Conservation (phyloP, 2,797 vertebrate species). For the Oreochromis grahami region DNA sequence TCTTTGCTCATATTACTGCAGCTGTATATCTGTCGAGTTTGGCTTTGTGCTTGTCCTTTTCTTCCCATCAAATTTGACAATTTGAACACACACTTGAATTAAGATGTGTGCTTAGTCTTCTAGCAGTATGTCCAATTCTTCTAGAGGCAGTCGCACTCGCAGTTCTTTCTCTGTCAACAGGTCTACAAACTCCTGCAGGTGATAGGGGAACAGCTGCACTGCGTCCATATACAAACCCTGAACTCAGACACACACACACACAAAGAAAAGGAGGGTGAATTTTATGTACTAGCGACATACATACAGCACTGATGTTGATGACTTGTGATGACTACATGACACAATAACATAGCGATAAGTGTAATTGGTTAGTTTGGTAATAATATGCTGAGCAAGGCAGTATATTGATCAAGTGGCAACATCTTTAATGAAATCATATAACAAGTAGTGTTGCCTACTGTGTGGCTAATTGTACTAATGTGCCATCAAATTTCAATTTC, state of each 20-base stretch:
- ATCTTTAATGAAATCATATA: neutral
- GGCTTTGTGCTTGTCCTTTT: neutral
- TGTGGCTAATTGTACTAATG: neutral
- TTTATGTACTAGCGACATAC: neutral
- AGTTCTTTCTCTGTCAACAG: slow-evolving; percentile 83
- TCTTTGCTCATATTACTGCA: neutral
- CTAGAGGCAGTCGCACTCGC: slow-evolving; percentile 84
- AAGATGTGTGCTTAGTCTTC: slow-evolving; percentile 75
- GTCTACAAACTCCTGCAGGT: slow-evolving; percentile 82
- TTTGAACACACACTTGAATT: neutral
- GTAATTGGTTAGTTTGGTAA: neutral
- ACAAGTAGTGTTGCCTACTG: neutral
- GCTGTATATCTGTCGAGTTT: neutral
- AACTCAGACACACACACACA: neutral
- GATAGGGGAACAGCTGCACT: slow-evolving; percentile 81
- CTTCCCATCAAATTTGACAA: neutral
- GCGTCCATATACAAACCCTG: slow-evolving; percentile 79
- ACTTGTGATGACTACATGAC: neutral
- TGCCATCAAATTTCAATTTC: neutral
- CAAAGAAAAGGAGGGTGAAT: neutral
- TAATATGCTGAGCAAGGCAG: neutral
- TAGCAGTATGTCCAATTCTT: slow-evolving; percentile 90
- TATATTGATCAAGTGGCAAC: neutral
- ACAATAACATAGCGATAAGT: neutral
- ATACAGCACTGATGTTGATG: neutral